These are phyloP conservation scores for Archegozetes longisetosus DNA, from an alignment of 1,140 invertebrate species.

Conservation along the genomic window DNA sequence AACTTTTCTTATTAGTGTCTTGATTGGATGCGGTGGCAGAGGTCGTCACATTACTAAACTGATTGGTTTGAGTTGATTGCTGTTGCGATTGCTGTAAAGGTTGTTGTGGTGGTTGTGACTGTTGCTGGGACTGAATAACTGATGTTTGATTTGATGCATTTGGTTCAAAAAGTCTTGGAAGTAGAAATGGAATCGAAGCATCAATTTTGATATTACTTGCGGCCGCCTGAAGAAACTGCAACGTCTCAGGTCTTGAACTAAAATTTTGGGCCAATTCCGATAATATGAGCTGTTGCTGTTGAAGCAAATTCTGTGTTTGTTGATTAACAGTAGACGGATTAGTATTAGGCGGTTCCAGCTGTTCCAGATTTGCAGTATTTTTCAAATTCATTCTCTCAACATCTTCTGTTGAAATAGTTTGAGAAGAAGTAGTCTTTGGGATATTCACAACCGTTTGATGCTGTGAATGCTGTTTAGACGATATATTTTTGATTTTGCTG, in stretches of 20 bases:
- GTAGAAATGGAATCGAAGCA: neutral
- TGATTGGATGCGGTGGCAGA: neutral
- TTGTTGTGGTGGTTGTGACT: constrained; percentile 22
- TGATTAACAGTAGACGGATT: constrained; percentile 18
- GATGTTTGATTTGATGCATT: constrained; percentile 12
- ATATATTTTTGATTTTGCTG: constrained; percentile 6
- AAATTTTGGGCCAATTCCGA: constrained; percentile 21
- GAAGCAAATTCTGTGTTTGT: constrained; percentile 20
- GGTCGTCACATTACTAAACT: neutral
- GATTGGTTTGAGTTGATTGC: constrained; percentile 42
- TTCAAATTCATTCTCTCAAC: constrained; percentile 18
- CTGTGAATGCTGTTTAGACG: constrained; percentile 27
- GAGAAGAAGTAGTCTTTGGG: neutral
- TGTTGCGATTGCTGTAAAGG: constrained; percentile 24
- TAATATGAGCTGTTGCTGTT: constrained; percentile 25
- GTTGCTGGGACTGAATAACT: constrained; percentile 23
- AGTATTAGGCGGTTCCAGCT: constrained; percentile 23
- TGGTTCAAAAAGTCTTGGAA: constrained; percentile 1
- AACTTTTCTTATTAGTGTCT: constrained; percentile 15
- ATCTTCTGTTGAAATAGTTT: neutral
- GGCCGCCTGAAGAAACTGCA: constrained; percentile 19
- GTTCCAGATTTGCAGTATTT: constrained; percentile 18
- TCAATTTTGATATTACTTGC: constrained; percentile 6
- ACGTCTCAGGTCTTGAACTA: constrained; percentile 12
- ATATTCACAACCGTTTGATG: constrained; percentile 30